phyloP scores from a whole-genome alignment of 2,797 vertebrate species.

The Bucorvus abyssinicus region DNA sequence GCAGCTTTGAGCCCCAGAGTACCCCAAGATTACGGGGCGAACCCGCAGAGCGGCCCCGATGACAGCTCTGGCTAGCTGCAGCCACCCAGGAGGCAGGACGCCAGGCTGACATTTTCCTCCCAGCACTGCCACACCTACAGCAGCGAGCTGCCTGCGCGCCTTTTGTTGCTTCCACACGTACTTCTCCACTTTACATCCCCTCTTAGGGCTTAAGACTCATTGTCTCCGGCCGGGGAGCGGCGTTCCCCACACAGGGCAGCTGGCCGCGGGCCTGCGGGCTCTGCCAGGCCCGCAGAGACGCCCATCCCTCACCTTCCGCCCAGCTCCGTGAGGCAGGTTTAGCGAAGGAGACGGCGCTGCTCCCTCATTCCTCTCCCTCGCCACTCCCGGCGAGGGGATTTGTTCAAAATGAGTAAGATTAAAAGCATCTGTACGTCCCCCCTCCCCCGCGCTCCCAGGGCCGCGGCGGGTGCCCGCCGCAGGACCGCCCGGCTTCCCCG shows the following conservation, averaged over 20 bases:
- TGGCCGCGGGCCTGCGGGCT: background rate
- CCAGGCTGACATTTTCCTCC: background rate
- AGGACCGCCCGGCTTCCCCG: background rate
- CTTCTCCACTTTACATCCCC: accelerated
- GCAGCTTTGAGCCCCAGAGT: background rate
- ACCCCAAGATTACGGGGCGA: background rate
- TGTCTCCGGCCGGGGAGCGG: background rate
- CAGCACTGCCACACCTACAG: background rate
- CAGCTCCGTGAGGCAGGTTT: background rate
- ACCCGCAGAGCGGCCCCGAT: background rate
- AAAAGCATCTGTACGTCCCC: background rate
- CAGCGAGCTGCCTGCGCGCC: accelerated
- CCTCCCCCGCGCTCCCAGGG: background rate
- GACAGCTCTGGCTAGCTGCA: background rate
- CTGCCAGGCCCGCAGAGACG: background rate
- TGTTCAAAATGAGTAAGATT: background rate
- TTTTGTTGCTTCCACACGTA: background rate
- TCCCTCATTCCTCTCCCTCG: background rate
- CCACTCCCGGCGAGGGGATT: background rate
- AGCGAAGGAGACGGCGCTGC: background rate
- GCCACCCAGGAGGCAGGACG: background rate
- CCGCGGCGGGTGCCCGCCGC: background rate
- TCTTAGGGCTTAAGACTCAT: background rate
- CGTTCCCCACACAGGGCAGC: background rate
- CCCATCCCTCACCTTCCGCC: background rate